Percentiles rank a stretch among this genome's conserved stretches.
Evolutionary conservation across 2,113 vertebrate species (phyloP).

Genomic region (Bambusicola thoracicus): DNA sequence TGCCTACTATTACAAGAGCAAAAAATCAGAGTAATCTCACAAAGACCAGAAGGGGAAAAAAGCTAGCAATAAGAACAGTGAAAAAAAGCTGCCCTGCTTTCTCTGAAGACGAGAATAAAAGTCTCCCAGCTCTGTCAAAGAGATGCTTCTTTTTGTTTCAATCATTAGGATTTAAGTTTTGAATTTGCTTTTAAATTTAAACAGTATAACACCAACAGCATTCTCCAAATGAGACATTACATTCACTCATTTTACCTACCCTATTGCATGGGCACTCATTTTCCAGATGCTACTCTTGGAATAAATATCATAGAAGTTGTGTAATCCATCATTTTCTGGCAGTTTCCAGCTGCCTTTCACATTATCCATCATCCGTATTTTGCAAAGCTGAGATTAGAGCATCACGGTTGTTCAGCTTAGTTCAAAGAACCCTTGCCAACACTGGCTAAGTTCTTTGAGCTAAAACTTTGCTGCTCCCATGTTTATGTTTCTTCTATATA

Average conservation of each 20-base stretch:
- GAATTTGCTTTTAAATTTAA: slow-evolving; percentile 1
- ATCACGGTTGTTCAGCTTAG: background rate
- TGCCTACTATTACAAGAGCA: background rate
- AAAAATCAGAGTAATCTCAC: background rate
- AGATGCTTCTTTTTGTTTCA: background rate
- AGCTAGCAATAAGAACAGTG: background rate
- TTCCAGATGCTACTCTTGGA: slow-evolving; percentile 23
- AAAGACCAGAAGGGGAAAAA: background rate
- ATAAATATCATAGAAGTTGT: background rate
- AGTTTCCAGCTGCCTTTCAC: background rate
- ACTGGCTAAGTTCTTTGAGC: background rate
- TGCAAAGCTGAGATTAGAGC: background rate
- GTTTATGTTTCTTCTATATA: background rate
- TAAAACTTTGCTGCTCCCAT: background rate
- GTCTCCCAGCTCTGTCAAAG: background rate
- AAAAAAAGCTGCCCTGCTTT: background rate
- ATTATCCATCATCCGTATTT: background rate
- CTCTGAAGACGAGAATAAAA: background rate
- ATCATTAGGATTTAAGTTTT: background rate
- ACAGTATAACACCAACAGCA: background rate
- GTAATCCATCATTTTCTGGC: background rate
- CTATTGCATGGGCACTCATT: background rate
- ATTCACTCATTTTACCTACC: background rate
- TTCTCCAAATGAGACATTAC: slow-evolving; percentile 1
- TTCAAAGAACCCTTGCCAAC: background rate